Conservation (phyloP, 2,797 vertebrate species). For the Periophthalmus magnuspinnatus region DNA sequence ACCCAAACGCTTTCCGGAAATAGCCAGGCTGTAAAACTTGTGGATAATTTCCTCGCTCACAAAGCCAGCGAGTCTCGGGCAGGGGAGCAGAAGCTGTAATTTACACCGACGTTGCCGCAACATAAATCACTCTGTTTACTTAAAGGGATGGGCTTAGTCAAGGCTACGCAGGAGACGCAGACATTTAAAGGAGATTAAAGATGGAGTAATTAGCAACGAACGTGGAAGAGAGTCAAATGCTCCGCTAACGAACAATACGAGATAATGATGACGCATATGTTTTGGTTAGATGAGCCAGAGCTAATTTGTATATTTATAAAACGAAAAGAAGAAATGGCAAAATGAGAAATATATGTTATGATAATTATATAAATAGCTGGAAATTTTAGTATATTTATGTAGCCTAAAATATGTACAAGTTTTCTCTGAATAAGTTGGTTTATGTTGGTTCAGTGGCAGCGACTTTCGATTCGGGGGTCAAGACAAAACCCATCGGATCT, state of each 20-base stretch:
- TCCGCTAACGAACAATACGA: neutral
- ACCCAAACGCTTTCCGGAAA: conserved; percentile 33
- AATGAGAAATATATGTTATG: neutral
- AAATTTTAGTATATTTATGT: too few species aligned
- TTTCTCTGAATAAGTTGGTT: too few species aligned
- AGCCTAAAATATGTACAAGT: too few species aligned
- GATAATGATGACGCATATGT: neutral
- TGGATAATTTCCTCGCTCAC: neutral
- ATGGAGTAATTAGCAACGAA: conserved; percentile 14
- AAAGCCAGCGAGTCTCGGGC: conserved; percentile 7
- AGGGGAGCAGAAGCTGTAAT: conserved; percentile 20
- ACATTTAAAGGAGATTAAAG: neutral
- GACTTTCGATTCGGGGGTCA: too few species aligned
- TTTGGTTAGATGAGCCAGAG: neutral
- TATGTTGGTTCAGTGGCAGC: too few species aligned
- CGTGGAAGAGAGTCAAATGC: neutral
- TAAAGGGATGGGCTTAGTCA: conserved; percentile 13
- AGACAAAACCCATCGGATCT: too few species aligned
- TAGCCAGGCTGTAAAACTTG: conserved; percentile 8
- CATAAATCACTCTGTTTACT: conserved; percentile 31
- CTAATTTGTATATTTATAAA: neutral
- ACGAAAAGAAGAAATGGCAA: neutral
- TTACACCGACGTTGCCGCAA: conserved; percentile 17
- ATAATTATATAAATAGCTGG: neutral
- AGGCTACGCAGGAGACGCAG: conserved; percentile 13